Conservation (phyloP, 2,113 vertebrate species). For the Kryptolebias marmoratus region DNA sequence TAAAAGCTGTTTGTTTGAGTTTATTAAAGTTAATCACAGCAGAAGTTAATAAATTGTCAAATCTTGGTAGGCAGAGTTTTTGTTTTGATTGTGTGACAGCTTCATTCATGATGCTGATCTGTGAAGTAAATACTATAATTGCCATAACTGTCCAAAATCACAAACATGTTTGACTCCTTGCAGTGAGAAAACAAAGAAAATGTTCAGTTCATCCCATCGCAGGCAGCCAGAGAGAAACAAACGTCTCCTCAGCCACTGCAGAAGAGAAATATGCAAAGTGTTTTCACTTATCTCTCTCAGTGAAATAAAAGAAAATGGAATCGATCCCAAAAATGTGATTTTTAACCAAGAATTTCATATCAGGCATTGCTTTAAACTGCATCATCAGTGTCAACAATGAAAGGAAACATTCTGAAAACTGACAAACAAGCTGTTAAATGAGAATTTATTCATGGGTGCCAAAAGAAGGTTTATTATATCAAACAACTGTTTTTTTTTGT, state of each 20-base stretch:
- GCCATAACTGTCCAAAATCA: not conserved
- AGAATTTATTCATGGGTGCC: too few species aligned
- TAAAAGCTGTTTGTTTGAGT: too few species aligned
- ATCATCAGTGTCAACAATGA: not conserved
- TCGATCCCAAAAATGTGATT: slow-evolving; percentile 25
- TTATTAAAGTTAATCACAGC: too few species aligned
- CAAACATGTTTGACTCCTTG: not conserved
- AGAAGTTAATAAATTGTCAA: too few species aligned
- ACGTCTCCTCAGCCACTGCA: too few species aligned
- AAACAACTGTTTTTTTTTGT: too few species aligned
- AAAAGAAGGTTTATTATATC: too few species aligned
- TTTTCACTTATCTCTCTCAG: too few species aligned
- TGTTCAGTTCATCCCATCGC: slow-evolving; percentile 3
- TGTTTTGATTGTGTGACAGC: too few species aligned
- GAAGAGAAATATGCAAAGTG: too few species aligned
- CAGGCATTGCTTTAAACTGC: not conserved
- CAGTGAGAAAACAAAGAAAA: not conserved
- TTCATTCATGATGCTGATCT: too few species aligned
- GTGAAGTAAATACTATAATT: slow-evolving; percentile 43
- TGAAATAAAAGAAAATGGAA: not conserved
- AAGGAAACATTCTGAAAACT: slow-evolving; percentile 18
- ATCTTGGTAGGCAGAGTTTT: too few species aligned
- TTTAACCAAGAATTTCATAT: slow-evolving; percentile 26
- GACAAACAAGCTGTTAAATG: slow-evolving; percentile 31
- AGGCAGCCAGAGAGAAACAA: slow-evolving; percentile 7